Conservation (phyloP, 2,113 vertebrate genomes). For the Colius striatus region DNA sequence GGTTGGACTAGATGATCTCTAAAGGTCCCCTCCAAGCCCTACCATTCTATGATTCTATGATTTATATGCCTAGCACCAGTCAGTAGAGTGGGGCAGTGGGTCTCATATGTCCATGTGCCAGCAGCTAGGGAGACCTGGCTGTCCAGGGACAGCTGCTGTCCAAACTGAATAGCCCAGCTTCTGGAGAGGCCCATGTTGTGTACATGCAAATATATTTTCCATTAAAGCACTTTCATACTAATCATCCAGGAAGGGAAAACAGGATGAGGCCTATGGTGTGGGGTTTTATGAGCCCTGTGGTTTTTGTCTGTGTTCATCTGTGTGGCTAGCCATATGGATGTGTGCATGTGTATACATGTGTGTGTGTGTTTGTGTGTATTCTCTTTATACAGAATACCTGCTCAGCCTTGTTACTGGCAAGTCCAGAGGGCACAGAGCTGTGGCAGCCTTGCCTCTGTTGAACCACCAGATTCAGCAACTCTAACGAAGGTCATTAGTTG, state of each 20-base stretch:
- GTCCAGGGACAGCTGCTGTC: neutral
- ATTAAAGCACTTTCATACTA: neutral
- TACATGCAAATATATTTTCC: neutral
- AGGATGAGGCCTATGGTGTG: neutral
- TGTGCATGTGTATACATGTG: accelerated
- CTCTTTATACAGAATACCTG: neutral
- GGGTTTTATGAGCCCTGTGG: accelerated
- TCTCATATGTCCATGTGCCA: neutral
- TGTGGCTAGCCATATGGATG: neutral
- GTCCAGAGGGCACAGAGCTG: neutral
- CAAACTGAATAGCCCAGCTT: neutral
- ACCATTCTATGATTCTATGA: no score
- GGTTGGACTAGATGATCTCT: no score
- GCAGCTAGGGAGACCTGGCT: neutral
- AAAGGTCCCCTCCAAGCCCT: no score
- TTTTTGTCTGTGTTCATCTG: neutral
- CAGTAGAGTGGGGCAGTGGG: neutral
- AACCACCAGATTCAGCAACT: neutral
- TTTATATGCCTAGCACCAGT: neutral
- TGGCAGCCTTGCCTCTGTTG: neutral
- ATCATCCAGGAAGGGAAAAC: neutral
- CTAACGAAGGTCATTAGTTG: neutral
- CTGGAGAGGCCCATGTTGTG: neutral
- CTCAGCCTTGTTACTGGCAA: neutral
- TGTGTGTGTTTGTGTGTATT: neutral